phyloP scores from a whole-genome alignment of 2,113 vertebrate genomes.

The Herpetotheres cachinnans region DNA sequence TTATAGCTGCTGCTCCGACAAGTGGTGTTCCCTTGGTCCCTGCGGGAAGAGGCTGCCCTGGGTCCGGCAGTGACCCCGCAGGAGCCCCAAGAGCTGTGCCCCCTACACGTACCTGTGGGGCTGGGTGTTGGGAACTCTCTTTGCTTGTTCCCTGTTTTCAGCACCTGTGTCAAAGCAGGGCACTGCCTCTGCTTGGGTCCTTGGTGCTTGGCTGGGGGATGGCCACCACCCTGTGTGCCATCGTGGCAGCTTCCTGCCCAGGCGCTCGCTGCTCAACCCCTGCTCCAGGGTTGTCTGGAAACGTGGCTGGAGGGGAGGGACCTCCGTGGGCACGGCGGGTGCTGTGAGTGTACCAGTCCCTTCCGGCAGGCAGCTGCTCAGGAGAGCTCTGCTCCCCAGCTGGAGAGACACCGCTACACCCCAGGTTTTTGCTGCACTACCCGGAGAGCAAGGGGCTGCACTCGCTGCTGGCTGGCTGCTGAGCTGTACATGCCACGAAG shows the following conservation, averaged over 20 bases:
- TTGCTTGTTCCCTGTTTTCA: neutral
- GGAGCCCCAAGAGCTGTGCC: neutral
- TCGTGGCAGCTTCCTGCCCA: conserved; percentile 12
- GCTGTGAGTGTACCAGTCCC: neutral
- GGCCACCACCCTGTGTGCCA: neutral
- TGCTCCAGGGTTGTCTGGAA: conserved; percentile 75
- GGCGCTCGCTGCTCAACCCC: neutral
- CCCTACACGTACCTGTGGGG: neutral
- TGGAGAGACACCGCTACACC: neutral
- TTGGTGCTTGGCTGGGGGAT: neutral
- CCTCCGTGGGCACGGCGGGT: neutral
- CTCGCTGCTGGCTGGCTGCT: neutral
- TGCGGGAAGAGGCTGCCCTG: neutral
- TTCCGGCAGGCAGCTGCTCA: neutral
- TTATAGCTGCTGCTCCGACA: neutral
- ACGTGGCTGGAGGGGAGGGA: conserved; percentile 69
- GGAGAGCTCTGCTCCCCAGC: neutral
- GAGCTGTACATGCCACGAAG: neutral
- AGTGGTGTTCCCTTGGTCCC: neutral
- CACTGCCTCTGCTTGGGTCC: neutral
- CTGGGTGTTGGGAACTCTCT: neutral
- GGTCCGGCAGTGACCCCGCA: neutral
- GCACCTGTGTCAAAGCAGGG: neutral
- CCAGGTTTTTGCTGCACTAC: neutral
- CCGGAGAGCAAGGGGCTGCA: neutral